Percentiles rank a stretch among this genome's conserved stretches.
These are phyloP conservation scores for Zoanthus sansibaricus DNA, from an alignment of 92 coral and sea anemone species.

Conservation along the genomic window DNA sequence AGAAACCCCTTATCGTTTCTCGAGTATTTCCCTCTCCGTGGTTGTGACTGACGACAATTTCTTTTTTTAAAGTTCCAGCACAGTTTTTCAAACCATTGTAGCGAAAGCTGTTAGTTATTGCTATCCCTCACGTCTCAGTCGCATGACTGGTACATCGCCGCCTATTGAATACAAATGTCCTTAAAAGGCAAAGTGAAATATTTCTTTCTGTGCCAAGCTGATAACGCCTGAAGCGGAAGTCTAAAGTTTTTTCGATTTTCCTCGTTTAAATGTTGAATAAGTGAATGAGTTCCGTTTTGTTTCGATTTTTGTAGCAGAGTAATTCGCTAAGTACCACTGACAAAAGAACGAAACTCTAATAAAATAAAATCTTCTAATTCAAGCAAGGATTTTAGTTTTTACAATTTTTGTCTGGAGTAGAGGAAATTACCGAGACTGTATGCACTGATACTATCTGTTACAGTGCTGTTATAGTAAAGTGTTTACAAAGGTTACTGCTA, in stretches of 20 bases:
- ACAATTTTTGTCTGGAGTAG: too few species aligned
- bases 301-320: too few species aligned
- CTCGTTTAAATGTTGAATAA: not conserved
- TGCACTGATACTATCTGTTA: not conserved
- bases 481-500: not conserved
- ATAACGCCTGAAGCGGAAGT: constrained; percentile 17
- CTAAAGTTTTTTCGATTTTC: not conserved
- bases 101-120: not conserved
- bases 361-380: too few species aligned
- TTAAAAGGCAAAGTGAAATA: not conserved
- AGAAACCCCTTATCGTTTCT: too few species aligned
- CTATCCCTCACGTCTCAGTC: not conserved
- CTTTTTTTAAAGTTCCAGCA: not conserved
- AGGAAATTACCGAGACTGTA: not conserved
- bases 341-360: too few species aligned
- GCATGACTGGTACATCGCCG: not conserved
- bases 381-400: too few species aligned
- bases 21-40: not conserved
- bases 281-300: not conserved
- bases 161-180: constrained; percentile 1
- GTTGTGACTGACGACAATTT: not conserved
- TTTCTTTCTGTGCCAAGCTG: constrained; percentile 8
- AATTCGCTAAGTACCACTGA: not conserved
- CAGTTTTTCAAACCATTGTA: too few species aligned
- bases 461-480: not conserved